phyloP scores from a whole-genome alignment of 2,888 invertebrate species.

The Cremastobaeus sp. region DNA sequence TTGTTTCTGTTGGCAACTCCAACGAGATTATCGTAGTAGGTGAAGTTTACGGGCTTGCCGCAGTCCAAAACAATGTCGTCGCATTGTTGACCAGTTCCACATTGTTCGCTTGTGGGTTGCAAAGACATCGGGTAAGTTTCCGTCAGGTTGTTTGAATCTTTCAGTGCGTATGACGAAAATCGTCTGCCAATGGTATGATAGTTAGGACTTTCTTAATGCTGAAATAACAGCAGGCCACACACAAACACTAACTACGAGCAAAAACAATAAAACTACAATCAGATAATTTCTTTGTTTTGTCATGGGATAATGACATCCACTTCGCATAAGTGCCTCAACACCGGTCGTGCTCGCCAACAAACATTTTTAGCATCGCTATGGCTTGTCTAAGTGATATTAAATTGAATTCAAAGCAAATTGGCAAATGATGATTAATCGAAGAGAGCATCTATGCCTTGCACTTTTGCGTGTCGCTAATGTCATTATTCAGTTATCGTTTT shows the following conservation, averaged over 20 bases:
- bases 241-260: conserved; percentile 77
- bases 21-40: conserved; percentile 92
- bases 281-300: conserved; percentile 58
- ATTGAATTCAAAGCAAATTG: too few species aligned
- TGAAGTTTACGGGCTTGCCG: conserved; percentile 91
- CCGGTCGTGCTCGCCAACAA: too few species aligned
- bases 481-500: too few species aligned
- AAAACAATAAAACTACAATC: conserved; percentile 73
- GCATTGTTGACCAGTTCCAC: conserved; percentile 70
- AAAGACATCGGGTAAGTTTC: conserved; percentile 65
- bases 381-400: too few species aligned
- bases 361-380: too few species aligned
- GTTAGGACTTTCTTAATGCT: conserved; percentile 76
- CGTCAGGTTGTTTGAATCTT: conserved; percentile 69
- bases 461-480: too few species aligned
- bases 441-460: too few species aligned
- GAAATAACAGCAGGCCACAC: conserved; percentile 77
- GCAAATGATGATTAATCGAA: too few species aligned
- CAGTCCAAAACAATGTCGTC: conserved; percentile 87
- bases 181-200: conserved; percentile 76
- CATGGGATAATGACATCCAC: too few species aligned
- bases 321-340: too few species aligned
- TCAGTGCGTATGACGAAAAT: conserved; percentile 74
- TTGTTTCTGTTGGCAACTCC: conserved; percentile 90
- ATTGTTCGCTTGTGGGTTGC: conserved; percentile 65